Evolutionary conservation across 1,140 invertebrate species (phyloP), one percentile per base, ranked within the genome.

Genomic region (Archegozetes longisetosus): DNA sequence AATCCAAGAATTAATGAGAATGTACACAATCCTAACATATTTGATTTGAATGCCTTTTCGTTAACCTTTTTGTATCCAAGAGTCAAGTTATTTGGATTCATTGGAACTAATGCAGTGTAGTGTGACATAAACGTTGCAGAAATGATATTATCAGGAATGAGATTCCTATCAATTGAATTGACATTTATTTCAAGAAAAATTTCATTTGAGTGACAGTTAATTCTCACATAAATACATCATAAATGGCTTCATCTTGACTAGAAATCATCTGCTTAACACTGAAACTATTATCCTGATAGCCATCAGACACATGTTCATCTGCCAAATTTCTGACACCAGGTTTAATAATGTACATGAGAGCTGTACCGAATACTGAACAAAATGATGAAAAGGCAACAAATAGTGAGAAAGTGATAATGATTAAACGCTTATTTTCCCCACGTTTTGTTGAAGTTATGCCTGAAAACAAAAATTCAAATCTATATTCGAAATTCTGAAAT

Each of bases 1-100:
- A 84, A 87, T 4, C 88, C 88, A 66, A 90, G 89, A 1, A 17
- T 17, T 22, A 58, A 28, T 51, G 57, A 49, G 12, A 58, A 20
- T 51, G 23, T 25, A 53, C 57, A 58, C 20, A 51, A 12, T 12
- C 47, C 52, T 23, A 58, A 25, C 48, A 58, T 51, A 27, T 58
- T 58, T 20, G 57, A 9, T 46, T 58, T 58, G 47, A 23, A 58
- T 24, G 14, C 28, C 20, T 17, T n/a, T 29, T 20, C 17, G 14
- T 9, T 29, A 29, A 50, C 9, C 13, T 58, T 20, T 26, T 51
- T 24, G 3, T 12, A 28, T 27, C 26, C 48, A 14, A 20, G 6
- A 40, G 32, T 40, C 32, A 40, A 17, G 17, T 40, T 40, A 51
- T 58, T 50, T 32, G 48, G 47, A 17, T 50, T 20, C 20, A 51